Percentiles rank a stretch among this genome's conserved stretches.
Conservation (phyloP, 2,113 vertebrate species). For the Panthera uncia region DNA sequence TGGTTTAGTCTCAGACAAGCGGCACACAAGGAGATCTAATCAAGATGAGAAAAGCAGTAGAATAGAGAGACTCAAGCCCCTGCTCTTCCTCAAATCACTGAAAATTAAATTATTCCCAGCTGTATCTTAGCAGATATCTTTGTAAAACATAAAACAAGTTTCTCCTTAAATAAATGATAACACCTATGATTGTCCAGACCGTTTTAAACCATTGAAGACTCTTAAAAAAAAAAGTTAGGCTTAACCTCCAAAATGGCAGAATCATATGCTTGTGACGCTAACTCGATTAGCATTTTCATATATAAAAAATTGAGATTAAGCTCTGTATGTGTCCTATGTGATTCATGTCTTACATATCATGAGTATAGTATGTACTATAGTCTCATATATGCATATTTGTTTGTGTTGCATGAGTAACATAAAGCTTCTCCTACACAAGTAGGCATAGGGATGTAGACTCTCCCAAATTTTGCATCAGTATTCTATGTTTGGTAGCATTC, state of each 20-base stretch:
- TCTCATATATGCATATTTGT: background rate
- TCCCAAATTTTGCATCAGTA: background rate
- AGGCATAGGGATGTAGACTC: background rate
- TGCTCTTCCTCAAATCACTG: background rate
- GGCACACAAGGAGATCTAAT: slow-evolving; percentile 20
- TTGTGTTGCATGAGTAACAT: background rate
- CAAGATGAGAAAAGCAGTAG: background rate
- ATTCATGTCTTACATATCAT: background rate
- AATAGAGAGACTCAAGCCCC: background rate
- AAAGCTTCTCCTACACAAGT: background rate
- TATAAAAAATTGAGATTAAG: background rate
- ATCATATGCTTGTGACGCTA: background rate
- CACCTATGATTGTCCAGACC: background rate
- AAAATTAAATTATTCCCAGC: slow-evolving; percentile 45
- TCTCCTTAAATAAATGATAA: background rate
- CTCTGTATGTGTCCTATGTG: background rate
- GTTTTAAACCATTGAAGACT: background rate
- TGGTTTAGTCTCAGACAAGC: background rate
- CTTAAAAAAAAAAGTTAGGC: background rate
- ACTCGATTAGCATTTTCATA: background rate
- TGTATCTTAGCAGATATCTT: background rate
- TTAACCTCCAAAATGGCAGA: background rate
- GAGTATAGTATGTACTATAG: background rate
- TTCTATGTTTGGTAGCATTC: background rate
- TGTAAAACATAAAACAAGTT: background rate